Percentiles rank a stretch among this genome's conserved stretches.
phyloP scores from a whole-genome alignment of 2,888 invertebrate species.

The Metalampra italica region DNA sequence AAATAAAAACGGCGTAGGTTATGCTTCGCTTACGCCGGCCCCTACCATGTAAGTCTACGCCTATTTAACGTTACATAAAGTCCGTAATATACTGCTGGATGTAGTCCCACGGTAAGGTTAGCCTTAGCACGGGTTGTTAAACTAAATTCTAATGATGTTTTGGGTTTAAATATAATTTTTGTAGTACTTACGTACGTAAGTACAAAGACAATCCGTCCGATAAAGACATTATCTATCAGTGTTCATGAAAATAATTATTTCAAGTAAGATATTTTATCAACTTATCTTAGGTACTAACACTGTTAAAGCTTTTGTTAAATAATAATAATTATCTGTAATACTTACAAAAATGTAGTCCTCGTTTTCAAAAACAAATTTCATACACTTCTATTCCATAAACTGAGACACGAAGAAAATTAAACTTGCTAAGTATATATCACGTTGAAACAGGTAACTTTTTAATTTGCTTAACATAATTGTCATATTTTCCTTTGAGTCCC shows the following conservation, averaged over 20 bases:
- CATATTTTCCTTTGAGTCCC: slow-evolving; percentile 63
- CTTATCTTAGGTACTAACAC: too few species aligned
- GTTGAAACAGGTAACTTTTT: slow-evolving; percentile 70
- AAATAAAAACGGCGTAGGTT: slow-evolving; percentile 68
- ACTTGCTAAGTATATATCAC: slow-evolving; percentile 64
- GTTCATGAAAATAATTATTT: too few species aligned
- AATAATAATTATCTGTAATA: too few species aligned
- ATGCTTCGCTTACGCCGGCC: slow-evolving; percentile 60
- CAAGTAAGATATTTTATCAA: too few species aligned
- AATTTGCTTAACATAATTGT: slow-evolving; percentile 64
- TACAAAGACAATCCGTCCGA: background rate
- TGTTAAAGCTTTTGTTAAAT: too few species aligned
- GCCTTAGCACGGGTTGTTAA: slow-evolving; percentile 1
- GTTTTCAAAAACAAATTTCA: background rate
- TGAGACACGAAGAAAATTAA: slow-evolving; percentile 54
- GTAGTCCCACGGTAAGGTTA: slow-evolving; percentile 39
- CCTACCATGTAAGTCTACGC: slow-evolving; percentile 49
- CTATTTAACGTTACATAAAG: slow-evolving; percentile 47
- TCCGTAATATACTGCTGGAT: slow-evolving; percentile 27
- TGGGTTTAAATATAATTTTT: background rate
- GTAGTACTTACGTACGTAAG: background rate
- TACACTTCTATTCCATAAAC: slow-evolving; percentile 22
- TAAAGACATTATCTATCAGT: too few species aligned
- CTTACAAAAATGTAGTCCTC: too few species aligned
- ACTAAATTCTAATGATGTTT: background rate